These are phyloP conservation scores for Brachyptera putata DNA, from an alignment of 2,888 invertebrate species.

Conservation along the genomic window DNA sequence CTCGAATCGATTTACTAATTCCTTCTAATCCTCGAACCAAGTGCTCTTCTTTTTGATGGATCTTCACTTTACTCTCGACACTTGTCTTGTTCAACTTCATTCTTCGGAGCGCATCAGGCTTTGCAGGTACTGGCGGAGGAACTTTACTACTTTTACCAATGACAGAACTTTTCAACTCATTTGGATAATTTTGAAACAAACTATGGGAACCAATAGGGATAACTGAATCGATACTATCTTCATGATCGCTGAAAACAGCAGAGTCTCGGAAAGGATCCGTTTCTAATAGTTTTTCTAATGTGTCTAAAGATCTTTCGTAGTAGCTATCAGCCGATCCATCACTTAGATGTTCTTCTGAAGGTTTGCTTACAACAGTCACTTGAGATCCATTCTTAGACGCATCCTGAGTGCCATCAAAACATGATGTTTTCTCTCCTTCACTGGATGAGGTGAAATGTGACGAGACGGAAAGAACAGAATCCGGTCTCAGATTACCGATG, in stretches of 20 bases:
- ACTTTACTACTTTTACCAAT: conserved; percentile 42
- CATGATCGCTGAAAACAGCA: conserved; percentile 76
- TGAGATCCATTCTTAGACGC: conserved; percentile 8
- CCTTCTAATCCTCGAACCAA: conserved; percentile 32
- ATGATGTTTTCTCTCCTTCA: conserved; percentile 45
- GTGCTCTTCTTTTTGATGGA: conserved; percentile 3
- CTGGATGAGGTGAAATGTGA: conserved; percentile 55
- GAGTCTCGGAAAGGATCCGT: conserved; percentile 73
- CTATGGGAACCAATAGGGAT: neutral
- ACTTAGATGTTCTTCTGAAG: conserved; percentile 41
- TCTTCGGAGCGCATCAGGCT: conserved; percentile 45
- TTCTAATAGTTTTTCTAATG: conserved; percentile 65
- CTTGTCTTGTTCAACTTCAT: neutral
- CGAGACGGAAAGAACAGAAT: conserved; percentile 54
- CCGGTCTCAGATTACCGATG: conserved; percentile 40
- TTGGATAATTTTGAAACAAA: neutral
- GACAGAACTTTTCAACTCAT: conserved; percentile 21
- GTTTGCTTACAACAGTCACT: conserved; percentile 33
- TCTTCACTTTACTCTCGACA: neutral
- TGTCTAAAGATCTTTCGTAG: conserved; percentile 72
- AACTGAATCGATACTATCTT: conserved; percentile 45
- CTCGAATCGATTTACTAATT: conserved; percentile 40
- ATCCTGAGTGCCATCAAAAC: conserved; percentile 34
- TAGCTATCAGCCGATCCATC: conserved; percentile 60
- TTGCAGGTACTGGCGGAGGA: conserved; percentile 63